Base-by-base conservation (phyloP, 2,797 vertebrate species). In the Discoglossus pictus region DNA sequence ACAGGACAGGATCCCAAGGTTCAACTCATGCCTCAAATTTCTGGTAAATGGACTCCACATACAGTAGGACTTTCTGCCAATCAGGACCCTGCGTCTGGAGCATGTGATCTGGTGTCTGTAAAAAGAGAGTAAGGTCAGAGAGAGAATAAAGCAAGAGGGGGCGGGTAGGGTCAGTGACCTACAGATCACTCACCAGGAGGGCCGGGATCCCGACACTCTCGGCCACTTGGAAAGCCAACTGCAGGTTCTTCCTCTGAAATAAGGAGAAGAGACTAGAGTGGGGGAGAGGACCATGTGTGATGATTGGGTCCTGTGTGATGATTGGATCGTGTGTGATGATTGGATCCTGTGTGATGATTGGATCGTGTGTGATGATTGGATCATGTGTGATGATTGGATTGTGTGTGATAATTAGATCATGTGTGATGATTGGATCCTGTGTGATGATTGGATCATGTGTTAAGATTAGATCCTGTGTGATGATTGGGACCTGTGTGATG, bases 11-110 rank as follows among this genome's bases (percentile, higher is more conserved):
- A 21, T 50, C 42, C 11, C n/a, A 21, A 1, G 24, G 12, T 21
- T 23, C 12, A 11, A 4, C 16, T 81, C 79, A 90, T 81, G 87
- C 87, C 75, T 90, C 89, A 78, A 91, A 90, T 75, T 89, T 87
- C 34, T 84, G 87, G 67, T 88, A 91, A 72, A 91, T 86, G 59
- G 83, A 87, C 68, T 90, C 86, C 6, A 91, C 82, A 5, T 91
- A 91, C 43, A 76, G 75, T 65, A 91, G 81, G 7, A 91, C 90
- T 68, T 79, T 83, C 78, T 91, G 89, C 89, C 90, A 91, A 80
- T 90, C 85, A 1, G 90, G 89, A 15, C 89, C 88, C 0, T 77
- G 79, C 0, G 67, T 50, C 68, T 86, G 86, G 68, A 90, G 80
- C 84, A 91, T 87, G 74, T 90, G 86, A 39, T 86, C 87, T 52